These are phyloP conservation scores for Lochmaea crataegi DNA, from an alignment of 2,888 invertebrate genomes.

Conservation along the genomic window DNA sequence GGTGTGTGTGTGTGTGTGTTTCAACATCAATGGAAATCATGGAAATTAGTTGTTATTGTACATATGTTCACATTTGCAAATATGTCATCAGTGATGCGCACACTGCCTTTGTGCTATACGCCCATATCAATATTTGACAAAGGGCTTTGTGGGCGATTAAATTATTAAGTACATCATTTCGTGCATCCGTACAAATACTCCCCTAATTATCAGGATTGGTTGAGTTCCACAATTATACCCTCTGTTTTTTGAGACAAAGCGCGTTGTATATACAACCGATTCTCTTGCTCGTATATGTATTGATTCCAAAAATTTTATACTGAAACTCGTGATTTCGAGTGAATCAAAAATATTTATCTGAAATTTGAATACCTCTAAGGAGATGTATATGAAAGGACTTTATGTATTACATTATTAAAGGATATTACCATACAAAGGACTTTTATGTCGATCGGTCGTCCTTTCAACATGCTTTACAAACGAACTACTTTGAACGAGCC, in stretches of 20 bases:
- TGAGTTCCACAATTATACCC: constrained; percentile 14
- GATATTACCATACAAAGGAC: neutral
- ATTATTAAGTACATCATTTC: constrained; percentile 49
- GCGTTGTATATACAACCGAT: neutral
- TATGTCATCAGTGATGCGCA: constrained; percentile 53
- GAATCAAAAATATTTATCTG: no score
- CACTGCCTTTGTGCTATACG: constrained; percentile 42
- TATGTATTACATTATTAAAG: neutral
- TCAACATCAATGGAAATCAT: constrained; percentile 61
- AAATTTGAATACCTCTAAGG: neutral
- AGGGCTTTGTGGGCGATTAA: constrained; percentile 56
- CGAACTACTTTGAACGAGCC: no score
- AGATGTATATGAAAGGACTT: neutral
- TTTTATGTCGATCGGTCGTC: neutral
- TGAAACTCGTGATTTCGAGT: no score
- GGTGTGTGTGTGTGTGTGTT: constrained; percentile 32
- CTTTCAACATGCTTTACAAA: no score
- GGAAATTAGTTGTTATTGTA: constrained; percentile 64
- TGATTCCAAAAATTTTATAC: neutral
- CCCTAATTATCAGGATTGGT: constrained; percentile 56
- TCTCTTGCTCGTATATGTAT: neutral
- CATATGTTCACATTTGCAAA: constrained; percentile 52
- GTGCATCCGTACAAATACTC: constrained; percentile 53
- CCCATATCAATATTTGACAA: constrained; percentile 60
- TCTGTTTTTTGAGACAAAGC: constrained; percentile 5